phyloP scores from a whole-genome alignment of 2,797 vertebrate genomes.

The Pterois miles region DNA sequence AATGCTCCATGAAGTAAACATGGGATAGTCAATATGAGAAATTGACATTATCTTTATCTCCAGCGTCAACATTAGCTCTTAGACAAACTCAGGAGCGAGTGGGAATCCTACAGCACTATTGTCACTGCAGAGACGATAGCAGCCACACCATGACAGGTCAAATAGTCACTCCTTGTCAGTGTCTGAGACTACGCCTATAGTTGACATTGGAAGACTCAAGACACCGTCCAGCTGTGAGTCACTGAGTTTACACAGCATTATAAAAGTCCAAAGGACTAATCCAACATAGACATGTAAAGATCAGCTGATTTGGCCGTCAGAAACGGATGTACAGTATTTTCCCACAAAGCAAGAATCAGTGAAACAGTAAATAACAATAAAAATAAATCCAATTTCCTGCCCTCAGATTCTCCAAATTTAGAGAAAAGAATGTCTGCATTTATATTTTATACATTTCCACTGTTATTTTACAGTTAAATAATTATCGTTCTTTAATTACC shows the following conservation, averaged over 20 bases:
- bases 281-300: slow-evolving; percentile 5
- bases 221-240: slow-evolving; percentile 45
- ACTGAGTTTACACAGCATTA: slow-evolving; percentile 69
- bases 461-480: background rate
- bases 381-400: background rate
- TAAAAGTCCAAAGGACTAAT: slow-evolving; percentile 42
- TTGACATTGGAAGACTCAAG: slow-evolving; percentile 60
- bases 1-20: slow-evolving; percentile 49
- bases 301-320: slow-evolving; percentile 16
- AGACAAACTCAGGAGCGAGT: slow-evolving; percentile 24
- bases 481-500: background rate
- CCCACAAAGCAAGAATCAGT: background rate
- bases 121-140: slow-evolving; percentile 16
- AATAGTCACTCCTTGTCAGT: slow-evolving; percentile 58
- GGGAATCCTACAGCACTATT: slow-evolving; percentile 15
- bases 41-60: slow-evolving; percentile 28
- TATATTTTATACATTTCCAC: background rate
- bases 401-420: background rate
- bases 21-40: slow-evolving; percentile 18
- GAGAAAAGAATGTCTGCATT: background rate
- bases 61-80: slow-evolving; percentile 64
- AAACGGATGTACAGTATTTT: background rate
- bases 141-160: slow-evolving; percentile 69
- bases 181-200: slow-evolving; percentile 71
- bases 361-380: background rate